These are phyloP conservation scores for Apodemia hepburni DNA, from an alignment of 2,888 invertebrate genomes.

Conservation along the genomic window DNA sequence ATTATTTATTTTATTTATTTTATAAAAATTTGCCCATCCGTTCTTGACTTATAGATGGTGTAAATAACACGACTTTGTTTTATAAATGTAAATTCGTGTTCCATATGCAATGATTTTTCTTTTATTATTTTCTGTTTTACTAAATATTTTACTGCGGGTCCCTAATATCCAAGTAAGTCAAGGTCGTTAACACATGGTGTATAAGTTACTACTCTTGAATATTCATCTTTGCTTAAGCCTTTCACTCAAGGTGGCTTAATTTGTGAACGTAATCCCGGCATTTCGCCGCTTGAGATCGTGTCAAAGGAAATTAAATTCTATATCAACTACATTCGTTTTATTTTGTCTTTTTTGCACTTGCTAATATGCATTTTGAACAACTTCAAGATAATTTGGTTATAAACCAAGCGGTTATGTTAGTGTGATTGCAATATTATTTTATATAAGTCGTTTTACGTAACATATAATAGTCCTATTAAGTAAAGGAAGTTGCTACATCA, in stretches of 20 bases:
- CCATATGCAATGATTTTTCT: background rate
- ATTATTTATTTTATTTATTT: too few relatives aligned
- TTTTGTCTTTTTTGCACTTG: background rate
- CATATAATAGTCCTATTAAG: background rate
- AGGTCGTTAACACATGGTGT: constrained; percentile 33
- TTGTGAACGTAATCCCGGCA: constrained; percentile 34
- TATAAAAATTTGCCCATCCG: too few relatives aligned
- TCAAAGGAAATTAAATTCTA: constrained; percentile 20
- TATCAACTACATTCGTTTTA: background rate
- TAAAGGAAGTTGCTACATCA: background rate
- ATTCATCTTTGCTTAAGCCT: constrained; percentile 29
- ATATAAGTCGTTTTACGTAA: background rate
- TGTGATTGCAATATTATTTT: background rate
- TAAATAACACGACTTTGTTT: too few relatives aligned
- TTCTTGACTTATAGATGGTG: too few relatives aligned
- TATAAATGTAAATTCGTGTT: too few relatives aligned
- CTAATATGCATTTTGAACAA: constrained; percentile 14
- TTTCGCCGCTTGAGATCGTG: constrained; percentile 27
- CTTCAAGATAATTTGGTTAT: constrained; percentile 7
- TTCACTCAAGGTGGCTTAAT: constrained; percentile 34
- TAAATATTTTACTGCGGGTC: constrained; percentile 10
- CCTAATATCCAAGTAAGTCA: constrained; percentile 31
- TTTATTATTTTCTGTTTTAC: too few relatives aligned
- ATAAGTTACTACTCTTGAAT: constrained; percentile 26
- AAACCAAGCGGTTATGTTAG: constrained; percentile 4